Percentiles rank a stretch among this genome's conserved stretches.
Evolutionary conservation across 2,888 invertebrate genomes (phyloP).

Genomic region (Bhutanitis thaidina): DNA sequence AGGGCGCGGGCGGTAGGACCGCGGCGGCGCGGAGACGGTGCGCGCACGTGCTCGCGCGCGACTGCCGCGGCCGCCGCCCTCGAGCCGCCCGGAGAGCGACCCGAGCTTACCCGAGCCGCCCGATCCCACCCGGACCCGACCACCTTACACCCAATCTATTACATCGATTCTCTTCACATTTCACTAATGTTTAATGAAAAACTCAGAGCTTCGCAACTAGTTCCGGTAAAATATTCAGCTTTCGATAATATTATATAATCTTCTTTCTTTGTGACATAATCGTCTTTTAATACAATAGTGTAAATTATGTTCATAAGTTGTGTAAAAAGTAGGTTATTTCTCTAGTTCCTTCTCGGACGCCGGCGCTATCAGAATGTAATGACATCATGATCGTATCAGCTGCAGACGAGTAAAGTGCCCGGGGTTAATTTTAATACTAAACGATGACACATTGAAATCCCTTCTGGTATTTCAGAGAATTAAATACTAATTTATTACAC

Average conservation of each 20-base stretch:
- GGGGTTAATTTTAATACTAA: slow-evolving; percentile 16
- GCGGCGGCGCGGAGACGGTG: slow-evolving; percentile 57
- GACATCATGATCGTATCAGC: slow-evolving; percentile 15
- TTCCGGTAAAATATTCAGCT: not conserved
- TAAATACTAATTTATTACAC: not conserved
- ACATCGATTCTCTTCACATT: slow-evolving; percentile 40
- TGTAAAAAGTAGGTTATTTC: slow-evolving; percentile 17
- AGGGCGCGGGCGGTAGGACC: slow-evolving; percentile 43
- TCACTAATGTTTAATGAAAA: slow-evolving; percentile 30
- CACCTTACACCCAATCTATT: slow-evolving; percentile 38
- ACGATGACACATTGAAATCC: slow-evolving; percentile 5
- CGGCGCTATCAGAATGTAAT: slow-evolving; percentile 15
- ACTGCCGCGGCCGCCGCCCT: slow-evolving; percentile 61
- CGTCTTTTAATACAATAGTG: too few relatives aligned
- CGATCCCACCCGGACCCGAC: slow-evolving; percentile 38
- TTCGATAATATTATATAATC: too few relatives aligned
- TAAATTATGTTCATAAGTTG: too few relatives aligned
- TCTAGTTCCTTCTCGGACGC: slow-evolving; percentile 1
- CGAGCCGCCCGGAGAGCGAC: slow-evolving; percentile 50
- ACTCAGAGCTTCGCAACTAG: slow-evolving; percentile 10
- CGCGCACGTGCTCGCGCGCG: slow-evolving; percentile 73
- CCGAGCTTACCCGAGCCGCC: slow-evolving; percentile 55
- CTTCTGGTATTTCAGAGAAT: not conserved
- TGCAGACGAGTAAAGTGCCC: slow-evolving; percentile 11
- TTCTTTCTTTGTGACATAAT: not conserved